Base-by-base conservation (phyloP, 2,888 invertebrate genomes). In the Tineola bisselliella region DNA sequence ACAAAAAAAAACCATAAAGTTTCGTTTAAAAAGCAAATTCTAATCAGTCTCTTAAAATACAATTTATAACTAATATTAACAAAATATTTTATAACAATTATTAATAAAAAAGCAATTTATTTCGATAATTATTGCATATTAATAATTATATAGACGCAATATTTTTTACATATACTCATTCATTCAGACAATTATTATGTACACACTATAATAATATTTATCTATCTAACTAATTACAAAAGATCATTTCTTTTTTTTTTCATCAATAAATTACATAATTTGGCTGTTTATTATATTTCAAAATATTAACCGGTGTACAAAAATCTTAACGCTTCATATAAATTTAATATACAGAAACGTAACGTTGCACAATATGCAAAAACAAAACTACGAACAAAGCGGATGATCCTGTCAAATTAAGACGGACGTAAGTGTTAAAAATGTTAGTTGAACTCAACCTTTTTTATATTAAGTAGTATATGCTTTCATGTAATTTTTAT, bases 31-130 rank as follows among this genome's bases (percentile, higher is more conserved):
- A 33, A 38, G 10, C 59, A 59, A 73, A 72, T 71, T 25, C 68
- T 68, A 72, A 82, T 86, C 86, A 86, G 86, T 86, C 86, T 79
- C 77, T 84, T 80, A 83, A 75, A 76, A 79, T 81, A 81, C 67
- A 73, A 78, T 75, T 79, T 81, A 81, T 69, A 68, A 73, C 75
- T 82, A 79, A 69, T 62, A 70, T 71, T 72, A 81, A 83, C 82
- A 67, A 48, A 48, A 48, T n/a, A 48, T 48, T 3, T 15, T n/a
- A 15, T 17, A 43, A 13, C 10, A 48, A 48, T 17, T 48, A 3
- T 15, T 48, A 48, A 13, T 13, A 17, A 6, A 15, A 13, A 48
- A 48, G 48, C 48, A 13, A 48, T 48, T 17, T 48, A n/a, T n/a
- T n/a, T n/a, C n/a, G 6, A 48, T 48, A 48, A 48, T 25, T 25